A percentile compares a stretch with the other conserved stretches of the same genome.
Evolutionary conservation across 2,113 vertebrate genomes (phyloP).

Genomic region (Orthochromis malagaraziensis): DNA sequence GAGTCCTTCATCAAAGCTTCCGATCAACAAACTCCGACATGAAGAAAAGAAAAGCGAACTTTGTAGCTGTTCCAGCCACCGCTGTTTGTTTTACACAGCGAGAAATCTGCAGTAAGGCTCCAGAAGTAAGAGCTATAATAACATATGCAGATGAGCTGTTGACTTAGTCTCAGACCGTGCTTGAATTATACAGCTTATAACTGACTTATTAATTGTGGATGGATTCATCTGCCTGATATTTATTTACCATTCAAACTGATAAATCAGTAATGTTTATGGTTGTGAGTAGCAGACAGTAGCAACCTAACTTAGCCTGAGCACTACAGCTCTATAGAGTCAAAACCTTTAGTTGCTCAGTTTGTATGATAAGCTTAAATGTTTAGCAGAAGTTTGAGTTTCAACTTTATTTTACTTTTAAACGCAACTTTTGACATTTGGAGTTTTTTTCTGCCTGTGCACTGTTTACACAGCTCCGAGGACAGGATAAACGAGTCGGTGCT

Average conservation of each 20-base stretch:
- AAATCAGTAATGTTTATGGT: not conserved
- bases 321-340: not conserved
- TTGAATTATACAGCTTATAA: not conserved
- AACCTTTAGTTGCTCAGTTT: not conserved
- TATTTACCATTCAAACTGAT: not conserved
- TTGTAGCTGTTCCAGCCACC: not conserved
- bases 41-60: not conserved
- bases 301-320: not conserved
- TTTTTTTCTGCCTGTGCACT: not conserved
- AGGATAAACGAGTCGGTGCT: not conserved
- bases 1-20: not conserved
- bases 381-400: not conserved
- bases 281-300: not conserved
- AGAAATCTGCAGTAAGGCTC: not conserved
- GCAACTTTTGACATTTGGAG: not conserved
- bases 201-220: not conserved
- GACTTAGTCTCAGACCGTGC: not conserved
- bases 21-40: not conserved
- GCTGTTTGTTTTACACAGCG: not conserved
- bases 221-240: not conserved
- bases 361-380: not conserved
- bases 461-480: not conserved
- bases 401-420: not conserved
- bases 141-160: not conserved
- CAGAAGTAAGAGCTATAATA: rapidly evolving